These are phyloP conservation scores for Hemaris fuciformis DNA, from an alignment of 2,888 invertebrate species.

Conservation along the genomic window DNA sequence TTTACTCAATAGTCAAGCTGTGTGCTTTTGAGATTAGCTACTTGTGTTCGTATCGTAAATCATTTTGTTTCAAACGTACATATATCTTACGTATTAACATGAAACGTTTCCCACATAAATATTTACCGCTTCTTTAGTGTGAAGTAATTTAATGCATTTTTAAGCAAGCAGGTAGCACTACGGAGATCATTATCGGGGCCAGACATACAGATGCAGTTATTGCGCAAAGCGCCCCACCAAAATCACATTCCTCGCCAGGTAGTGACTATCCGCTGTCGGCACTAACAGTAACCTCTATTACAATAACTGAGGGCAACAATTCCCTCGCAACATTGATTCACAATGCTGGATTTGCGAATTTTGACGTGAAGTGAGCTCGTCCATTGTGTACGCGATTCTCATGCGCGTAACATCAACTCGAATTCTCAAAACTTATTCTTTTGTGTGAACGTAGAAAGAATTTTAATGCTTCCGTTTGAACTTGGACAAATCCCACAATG, in stretches of 20 bases:
- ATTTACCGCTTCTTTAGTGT: neutral
- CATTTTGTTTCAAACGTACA: too few relatives aligned
- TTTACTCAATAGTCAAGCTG: too few relatives aligned
- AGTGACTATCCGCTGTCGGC: neutral
- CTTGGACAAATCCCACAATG: slow-evolving; percentile 66
- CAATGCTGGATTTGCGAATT: slow-evolving; percentile 31
- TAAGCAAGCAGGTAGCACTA: slow-evolving; percentile 29
- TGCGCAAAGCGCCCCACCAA: slow-evolving; percentile 50
- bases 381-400: slow-evolving; percentile 69
- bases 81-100: too few relatives aligned
- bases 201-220: slow-evolving; percentile 47
- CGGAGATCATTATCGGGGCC: slow-evolving; percentile 49
- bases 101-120: neutral
- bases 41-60: too few relatives aligned
- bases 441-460: slow-evolving; percentile 75
- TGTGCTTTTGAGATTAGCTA: too few relatives aligned
- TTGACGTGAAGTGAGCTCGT: slow-evolving; percentile 40
- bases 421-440: slow-evolving; percentile 78
- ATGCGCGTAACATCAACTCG: slow-evolving; percentile 63
- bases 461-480: slow-evolving; percentile 78
- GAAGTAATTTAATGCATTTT: neutral
- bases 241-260: slow-evolving; percentile 43
- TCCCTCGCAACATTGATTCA: slow-evolving; percentile 22
- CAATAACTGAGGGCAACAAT: slow-evolving; percentile 26
- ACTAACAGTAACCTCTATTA: slow-evolving; percentile 23